Evolutionary conservation across 2,888 invertebrate species (phyloP).

Genomic region (Notodonta dromedarius): DNA sequence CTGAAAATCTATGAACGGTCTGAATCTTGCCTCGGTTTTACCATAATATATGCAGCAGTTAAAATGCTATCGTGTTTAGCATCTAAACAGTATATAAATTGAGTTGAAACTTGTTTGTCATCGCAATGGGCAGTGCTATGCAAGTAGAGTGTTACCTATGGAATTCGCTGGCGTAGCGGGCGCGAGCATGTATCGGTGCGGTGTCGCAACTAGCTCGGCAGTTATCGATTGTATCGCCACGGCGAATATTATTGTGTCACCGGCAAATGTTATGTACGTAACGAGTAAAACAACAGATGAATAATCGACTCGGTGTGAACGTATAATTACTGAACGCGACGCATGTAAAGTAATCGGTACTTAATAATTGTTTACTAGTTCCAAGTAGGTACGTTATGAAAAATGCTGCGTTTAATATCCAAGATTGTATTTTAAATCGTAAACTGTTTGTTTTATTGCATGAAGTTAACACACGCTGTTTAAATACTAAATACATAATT

Average conservation of each 20-base stretch:
- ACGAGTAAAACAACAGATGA: constrained; percentile 19
- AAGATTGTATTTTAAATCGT: not conserved
- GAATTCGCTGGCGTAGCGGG: not conserved
- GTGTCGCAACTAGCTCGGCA: constrained; percentile 35
- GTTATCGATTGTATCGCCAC: constrained; percentile 43
- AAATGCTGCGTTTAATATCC: not conserved
- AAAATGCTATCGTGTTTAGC: not conserved
- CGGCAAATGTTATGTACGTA: constrained; percentile 11
- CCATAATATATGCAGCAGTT: no score
- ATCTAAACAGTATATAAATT: not conserved
- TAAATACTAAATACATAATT: not conserved
- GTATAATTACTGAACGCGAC: constrained; percentile 20
- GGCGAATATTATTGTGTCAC: constrained; percentile 41
- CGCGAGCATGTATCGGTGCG: constrained; percentile 14
- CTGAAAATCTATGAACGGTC: no score
- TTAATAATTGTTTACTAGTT: not conserved
- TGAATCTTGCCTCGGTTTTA: no score
- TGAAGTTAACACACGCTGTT: not conserved
- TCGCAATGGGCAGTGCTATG: not conserved
- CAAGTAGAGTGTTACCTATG: not conserved
- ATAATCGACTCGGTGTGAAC: constrained; percentile 22
- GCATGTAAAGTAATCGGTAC: constrained; percentile 12
- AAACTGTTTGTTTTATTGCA: not conserved
- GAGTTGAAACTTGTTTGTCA: not conserved
- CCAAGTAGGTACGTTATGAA: not conserved